Percentiles rank a stretch among this genome's conserved stretches.
Evolutionary conservation across 2,888 invertebrate species (phyloP).

Genomic region (Zhengitettix transpicula): DNA sequence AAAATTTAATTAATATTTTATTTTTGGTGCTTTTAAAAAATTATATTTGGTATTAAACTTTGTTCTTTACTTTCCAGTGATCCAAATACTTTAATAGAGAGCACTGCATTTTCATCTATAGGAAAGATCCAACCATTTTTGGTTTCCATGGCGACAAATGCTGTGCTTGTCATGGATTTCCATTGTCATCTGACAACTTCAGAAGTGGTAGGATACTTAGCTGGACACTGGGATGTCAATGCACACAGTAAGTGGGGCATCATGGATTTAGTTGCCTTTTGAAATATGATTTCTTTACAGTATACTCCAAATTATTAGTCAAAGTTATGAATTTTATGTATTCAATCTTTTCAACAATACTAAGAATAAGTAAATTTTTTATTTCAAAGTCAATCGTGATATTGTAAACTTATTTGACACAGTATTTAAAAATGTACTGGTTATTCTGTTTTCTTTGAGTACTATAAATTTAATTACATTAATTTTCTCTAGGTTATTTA

Average conservation of each 20-base stretch:
- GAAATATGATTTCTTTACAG: too few relatives aligned
- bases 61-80: conserved; percentile 39
- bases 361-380: too few relatives aligned
- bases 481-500: too few relatives aligned
- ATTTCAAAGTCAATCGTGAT: too few relatives aligned
- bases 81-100: conserved; percentile 75
- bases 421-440: too few relatives aligned
- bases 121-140: conserved; percentile 88
- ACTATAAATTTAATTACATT: too few relatives aligned
- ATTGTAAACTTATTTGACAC: too few relatives aligned
- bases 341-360: too few relatives aligned
- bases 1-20: not conserved
- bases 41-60: not conserved
- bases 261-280: too few relatives aligned
- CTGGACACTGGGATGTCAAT: conserved; percentile 88
- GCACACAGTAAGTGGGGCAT: conserved; percentile 68
- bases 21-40: conserved; percentile 1
- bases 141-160: conserved; percentile 72
- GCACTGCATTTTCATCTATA: conserved; percentile 69
- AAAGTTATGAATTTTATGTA: too few relatives aligned
- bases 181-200: conserved; percentile 87
- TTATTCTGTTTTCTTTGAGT: too few relatives aligned
- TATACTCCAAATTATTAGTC: too few relatives aligned
- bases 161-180: conserved; percentile 75
- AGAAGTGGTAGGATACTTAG: conserved; percentile 91